Percentiles rank a stretch among this genome's conserved stretches.
Conservation (phyloP, 2,113 vertebrate species). For the Clarias batrachus region DNA sequence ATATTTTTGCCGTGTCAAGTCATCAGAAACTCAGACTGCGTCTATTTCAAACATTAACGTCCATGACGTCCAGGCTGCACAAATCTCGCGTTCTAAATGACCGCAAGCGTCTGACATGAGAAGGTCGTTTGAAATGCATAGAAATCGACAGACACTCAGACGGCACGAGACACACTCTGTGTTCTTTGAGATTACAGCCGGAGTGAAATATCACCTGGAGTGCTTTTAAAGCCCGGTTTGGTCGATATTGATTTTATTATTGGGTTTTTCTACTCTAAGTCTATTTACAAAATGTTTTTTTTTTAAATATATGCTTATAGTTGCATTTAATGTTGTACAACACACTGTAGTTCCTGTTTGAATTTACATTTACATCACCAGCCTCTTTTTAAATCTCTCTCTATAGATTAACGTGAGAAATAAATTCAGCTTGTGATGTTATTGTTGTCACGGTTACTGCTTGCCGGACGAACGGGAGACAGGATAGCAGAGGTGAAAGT, state of each 20-base stretch:
- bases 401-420: background rate
- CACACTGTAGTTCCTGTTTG: background rate
- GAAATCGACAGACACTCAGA: conserved; percentile 11
- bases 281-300: background rate
- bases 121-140: conserved; percentile 51
- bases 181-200: background rate
- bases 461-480: too few relatives aligned
- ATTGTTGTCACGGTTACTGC: too few relatives aligned
- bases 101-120: background rate
- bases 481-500: too few relatives aligned
- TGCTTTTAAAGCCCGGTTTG: background rate
- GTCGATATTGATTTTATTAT: background rate
- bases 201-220: background rate
- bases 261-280: background rate
- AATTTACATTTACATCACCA: background rate
- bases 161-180: background rate
- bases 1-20: background rate
- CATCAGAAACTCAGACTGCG: background rate
- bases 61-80: background rate
- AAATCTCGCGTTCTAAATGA: background rate
- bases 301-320: background rate
- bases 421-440: too few relatives aligned
- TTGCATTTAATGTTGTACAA: background rate
- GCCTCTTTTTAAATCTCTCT: background rate
- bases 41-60: conserved; percentile 36